Base-by-base conservation (phyloP, 2,113 vertebrate species). In the Gallinago paraguaiae region DNA sequence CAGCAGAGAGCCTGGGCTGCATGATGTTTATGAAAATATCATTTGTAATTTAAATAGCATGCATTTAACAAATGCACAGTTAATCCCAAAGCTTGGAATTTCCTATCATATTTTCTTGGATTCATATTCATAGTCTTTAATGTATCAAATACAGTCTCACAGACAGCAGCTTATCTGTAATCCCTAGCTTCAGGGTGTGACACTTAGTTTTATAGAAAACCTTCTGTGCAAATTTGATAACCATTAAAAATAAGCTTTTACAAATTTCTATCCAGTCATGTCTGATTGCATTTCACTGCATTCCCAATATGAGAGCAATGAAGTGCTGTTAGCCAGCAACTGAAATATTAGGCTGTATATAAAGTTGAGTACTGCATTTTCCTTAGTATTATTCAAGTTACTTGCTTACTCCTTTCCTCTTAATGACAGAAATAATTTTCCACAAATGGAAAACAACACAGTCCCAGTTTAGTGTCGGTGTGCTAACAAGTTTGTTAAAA, bases 181-280 rank as follows among this genome's bases (percentile, higher is more conserved):
- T 92, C 74, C 82, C 16, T 90, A 53, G 60, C 77, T 93, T 88
- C 39, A 87, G 77, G 67, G 53, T 93, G 82, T 91, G 81, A 94
- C 74, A 86, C 54, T 54, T 60, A 76, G 28, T 60, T 82, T 85
- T 83, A 67, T 48, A 89, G 83, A 78, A 95, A 88, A 75, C 50
- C 17, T 93, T 87, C 89, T 91, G 59, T 78, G 91, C 69, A 92
- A 72, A 95, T 93, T 92, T 89, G 80, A 95, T 94, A 96, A 92
- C 56, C 57, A 59, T 93, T 96, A 95, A 95, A 94, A 33, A 89
- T 1, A 96, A 25, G 2, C 27, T 75, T 91, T 89, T 82, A 77
- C 46, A 91, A 79, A 90, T 88, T 90, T 92, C 59, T 77, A 78
- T 51, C 53, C 54, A 60, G 56, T 89, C 43, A 65, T 54, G 67